phyloP scores from a whole-genome alignment of 2,797 vertebrate genomes.

The Prunella strophiata region DNA sequence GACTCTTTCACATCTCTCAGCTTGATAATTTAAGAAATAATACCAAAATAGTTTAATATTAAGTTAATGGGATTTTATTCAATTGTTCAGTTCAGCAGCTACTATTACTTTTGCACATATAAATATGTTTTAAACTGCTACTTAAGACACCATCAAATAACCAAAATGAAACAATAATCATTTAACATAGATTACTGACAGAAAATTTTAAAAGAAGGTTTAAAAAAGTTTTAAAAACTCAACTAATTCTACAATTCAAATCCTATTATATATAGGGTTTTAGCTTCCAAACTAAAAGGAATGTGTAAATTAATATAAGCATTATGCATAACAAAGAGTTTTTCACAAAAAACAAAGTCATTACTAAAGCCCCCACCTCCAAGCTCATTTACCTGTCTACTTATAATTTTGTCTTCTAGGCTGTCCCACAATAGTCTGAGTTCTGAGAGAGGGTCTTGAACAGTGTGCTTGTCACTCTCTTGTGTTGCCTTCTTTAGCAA shows the following conservation, averaged over 20 bases:
- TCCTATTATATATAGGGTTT: neutral
- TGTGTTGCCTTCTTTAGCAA: constrained; percentile 92
- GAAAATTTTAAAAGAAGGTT: neutral
- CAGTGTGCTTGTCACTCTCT: constrained; percentile 86
- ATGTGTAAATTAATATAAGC: neutral
- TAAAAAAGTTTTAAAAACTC: neutral
- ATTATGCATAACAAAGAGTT: neutral
- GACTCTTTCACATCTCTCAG: neutral
- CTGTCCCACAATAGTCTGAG: constrained; percentile 91
- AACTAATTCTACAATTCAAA: neutral
- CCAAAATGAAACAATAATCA: neutral
- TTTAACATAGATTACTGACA: neutral
- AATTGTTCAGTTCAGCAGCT: neutral
- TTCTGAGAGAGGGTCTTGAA: constrained; percentile 92
- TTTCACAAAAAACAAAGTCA: neutral
- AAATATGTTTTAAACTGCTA: neutral
- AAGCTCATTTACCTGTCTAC: constrained; percentile 85
- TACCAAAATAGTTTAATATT: neutral
- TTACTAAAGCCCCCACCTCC: neutral
- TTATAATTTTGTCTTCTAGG: constrained; percentile 92
- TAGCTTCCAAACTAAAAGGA: neutral
- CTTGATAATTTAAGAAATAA: neutral
- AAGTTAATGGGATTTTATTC: neutral
- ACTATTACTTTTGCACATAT: neutral
- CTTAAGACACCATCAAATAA: neutral